Conservation (phyloP, 2,888 invertebrate genomes). For the Aquatica leii region DNA sequence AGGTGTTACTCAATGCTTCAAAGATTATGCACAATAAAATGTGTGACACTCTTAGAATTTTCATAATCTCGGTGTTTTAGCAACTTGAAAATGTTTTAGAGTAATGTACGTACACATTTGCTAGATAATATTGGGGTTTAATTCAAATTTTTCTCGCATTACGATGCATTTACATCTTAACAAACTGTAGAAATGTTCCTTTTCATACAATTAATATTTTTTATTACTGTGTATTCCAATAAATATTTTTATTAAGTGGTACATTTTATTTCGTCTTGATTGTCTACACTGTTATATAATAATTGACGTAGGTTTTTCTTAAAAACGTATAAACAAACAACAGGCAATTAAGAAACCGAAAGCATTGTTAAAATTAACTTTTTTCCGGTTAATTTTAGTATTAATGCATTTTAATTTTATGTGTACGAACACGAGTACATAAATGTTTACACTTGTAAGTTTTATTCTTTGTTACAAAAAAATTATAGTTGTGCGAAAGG, state of each 20-base stretch:
- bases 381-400: too few relatives aligned
- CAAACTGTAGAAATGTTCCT: slow-evolving; percentile 31
- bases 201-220: slow-evolving; percentile 36
- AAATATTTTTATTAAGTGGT: slow-evolving; percentile 33
- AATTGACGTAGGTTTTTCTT: neutral
- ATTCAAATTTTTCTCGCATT: slow-evolving; percentile 25
- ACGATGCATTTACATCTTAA: slow-evolving; percentile 29
- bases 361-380: too few relatives aligned
- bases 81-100: slow-evolving; percentile 31
- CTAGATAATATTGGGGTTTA: slow-evolving; percentile 23
- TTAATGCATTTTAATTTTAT: too few relatives aligned
- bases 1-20: slow-evolving; percentile 27
- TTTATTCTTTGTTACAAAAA: too few relatives aligned
- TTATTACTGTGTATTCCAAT: slow-evolving; percentile 36
- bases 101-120: slow-evolving; percentile 33
- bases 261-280: slow-evolving; percentile 15
- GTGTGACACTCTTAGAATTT: slow-evolving; percentile 31
- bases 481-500: too few relatives aligned
- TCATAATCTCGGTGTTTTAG: slow-evolving; percentile 32
- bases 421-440: too few relatives aligned
- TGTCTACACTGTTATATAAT: neutral
- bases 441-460: too few relatives aligned
- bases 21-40: slow-evolving; percentile 28
- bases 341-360: too few relatives aligned
- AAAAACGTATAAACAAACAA: too few relatives aligned